Evolutionary conservation across 1,140 invertebrate species (phyloP).

Genomic region (Cherax destructor): DNA sequence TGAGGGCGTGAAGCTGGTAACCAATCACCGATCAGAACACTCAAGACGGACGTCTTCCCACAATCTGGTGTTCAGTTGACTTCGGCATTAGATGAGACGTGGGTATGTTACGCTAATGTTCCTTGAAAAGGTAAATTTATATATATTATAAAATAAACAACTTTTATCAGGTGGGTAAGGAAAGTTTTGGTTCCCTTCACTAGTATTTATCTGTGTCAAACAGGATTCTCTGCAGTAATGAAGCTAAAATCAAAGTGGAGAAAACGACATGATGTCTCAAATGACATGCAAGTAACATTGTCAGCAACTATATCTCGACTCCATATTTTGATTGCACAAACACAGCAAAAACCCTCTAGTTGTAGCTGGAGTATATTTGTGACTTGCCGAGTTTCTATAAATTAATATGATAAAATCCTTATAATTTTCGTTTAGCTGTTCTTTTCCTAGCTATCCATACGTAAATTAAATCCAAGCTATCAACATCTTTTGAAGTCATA

Average conservation of each 20-base stretch:
- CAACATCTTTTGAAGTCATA: constrained; percentile 36
- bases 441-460: constrained; percentile 39
- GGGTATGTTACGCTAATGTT: too few species aligned
- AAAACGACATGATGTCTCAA: constrained; percentile 15
- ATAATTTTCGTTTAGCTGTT: constrained; percentile 41
- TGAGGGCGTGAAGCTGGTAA: too few species aligned
- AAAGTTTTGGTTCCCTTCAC: constrained; percentile 25
- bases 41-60: too few species aligned
- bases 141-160: not conserved
- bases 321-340: constrained; percentile 3
- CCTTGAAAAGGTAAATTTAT: too few species aligned
- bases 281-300: not conserved
- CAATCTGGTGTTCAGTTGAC: too few species aligned
- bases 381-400: not conserved
- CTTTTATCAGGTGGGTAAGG: constrained; percentile 8
- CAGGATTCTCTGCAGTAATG: constrained; percentile 9
- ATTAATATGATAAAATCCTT: constrained; percentile 5
- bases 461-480: constrained; percentile 28
- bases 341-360: constrained; percentile 36
- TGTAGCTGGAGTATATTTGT: not conserved
- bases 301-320: not conserved
- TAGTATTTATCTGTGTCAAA: constrained; percentile 31
- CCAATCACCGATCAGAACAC: too few species aligned
- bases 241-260: constrained; percentile 16
- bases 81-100: too few species aligned